phyloP scores from a whole-genome alignment of 2,888 invertebrate genomes.

The Drosophila maculinotata region DNA sequence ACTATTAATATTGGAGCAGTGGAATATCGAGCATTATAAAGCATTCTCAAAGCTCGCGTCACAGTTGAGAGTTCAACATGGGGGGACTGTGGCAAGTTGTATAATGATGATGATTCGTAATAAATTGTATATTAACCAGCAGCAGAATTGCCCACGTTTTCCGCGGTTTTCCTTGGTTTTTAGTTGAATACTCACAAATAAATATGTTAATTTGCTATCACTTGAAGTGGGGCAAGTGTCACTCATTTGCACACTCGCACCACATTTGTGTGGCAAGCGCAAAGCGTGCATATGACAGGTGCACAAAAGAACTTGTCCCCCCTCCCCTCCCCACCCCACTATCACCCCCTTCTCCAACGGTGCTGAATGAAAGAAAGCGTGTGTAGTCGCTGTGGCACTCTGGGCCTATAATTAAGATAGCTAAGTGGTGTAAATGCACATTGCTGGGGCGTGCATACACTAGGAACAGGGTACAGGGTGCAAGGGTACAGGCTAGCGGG shows the following conservation, averaged over 20 bases:
- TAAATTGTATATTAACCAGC: slow-evolving; percentile 76
- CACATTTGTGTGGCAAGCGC: slow-evolving; percentile 31
- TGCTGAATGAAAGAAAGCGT: slow-evolving; percentile 19
- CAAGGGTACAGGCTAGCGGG: no score
- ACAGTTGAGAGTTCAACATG: slow-evolving; percentile 75
- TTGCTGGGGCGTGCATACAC: slow-evolving; percentile 40
- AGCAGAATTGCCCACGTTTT: slow-evolving; percentile 63
- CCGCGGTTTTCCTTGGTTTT: background rate
- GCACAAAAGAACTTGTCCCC: slow-evolving; percentile 44
- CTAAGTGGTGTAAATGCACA: slow-evolving; percentile 74
- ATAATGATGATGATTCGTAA: slow-evolving; percentile 72
- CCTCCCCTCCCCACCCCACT: slow-evolving; percentile 1
- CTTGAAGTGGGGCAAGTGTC: slow-evolving; percentile 59
- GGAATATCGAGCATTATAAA: slow-evolving; percentile 59
- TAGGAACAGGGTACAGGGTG: slow-evolving; percentile 8
- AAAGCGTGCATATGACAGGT: slow-evolving; percentile 61
- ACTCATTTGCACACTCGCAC: slow-evolving; percentile 52
- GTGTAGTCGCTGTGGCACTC: slow-evolving; percentile 32
- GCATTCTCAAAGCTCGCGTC: slow-evolving; percentile 52
- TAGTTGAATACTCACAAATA: slow-evolving; percentile 2
- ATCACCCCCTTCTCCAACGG: no score
- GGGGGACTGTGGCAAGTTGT: background rate
- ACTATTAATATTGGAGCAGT: background rate
- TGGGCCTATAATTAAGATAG: slow-evolving; percentile 70
- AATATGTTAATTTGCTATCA: slow-evolving; percentile 60